Evolutionary conservation across 1,140 invertebrate genomes (phyloP).

Genomic region (Drosophila orena): DNA sequence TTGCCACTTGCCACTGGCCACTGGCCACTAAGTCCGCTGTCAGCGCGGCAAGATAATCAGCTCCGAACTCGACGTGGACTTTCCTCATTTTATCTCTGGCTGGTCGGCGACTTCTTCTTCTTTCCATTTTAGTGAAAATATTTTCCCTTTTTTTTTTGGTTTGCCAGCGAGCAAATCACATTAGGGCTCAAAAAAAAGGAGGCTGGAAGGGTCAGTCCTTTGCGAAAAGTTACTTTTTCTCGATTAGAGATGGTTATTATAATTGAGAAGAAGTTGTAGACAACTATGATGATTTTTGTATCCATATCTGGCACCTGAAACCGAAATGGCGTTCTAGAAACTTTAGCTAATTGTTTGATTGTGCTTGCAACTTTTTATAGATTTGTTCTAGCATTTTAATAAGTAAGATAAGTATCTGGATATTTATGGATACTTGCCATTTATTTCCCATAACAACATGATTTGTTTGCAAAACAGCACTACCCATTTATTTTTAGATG

Average conservation of each 20-base stretch:
- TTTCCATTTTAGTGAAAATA: constrained; percentile 15
- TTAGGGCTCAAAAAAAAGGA: constrained; percentile 23
- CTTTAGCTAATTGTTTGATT: too few relatives aligned
- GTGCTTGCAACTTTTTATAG: too few relatives aligned
- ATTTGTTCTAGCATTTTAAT: too few relatives aligned
- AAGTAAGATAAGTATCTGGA: too few relatives aligned
- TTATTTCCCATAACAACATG: too few relatives aligned
- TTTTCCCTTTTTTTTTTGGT: constrained; percentile 12
- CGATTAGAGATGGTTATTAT: constrained; percentile 1
- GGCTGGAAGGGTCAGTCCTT: constrained; percentile 9
- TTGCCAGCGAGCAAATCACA: constrained; percentile 52
- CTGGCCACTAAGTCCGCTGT: constrained; percentile 55
- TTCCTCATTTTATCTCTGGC: constrained; percentile 43
- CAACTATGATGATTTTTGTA: not conserved
- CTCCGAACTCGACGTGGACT: constrained; percentile 52
- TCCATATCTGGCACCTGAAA: too few relatives aligned
- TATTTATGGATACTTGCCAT: too few relatives aligned
- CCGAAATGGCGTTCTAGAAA: too few relatives aligned
- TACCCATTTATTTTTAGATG: too few relatives aligned
- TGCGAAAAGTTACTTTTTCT: not conserved
- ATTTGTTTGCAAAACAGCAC: too few relatives aligned
- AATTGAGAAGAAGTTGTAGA: not conserved
- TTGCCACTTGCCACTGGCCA: constrained; percentile 4
- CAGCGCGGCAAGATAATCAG: constrained; percentile 72
- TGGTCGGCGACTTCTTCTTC: constrained; percentile 18